Base-by-base conservation (phyloP, 2,113 vertebrate genomes). In the Psephotus haematonotus region DNA sequence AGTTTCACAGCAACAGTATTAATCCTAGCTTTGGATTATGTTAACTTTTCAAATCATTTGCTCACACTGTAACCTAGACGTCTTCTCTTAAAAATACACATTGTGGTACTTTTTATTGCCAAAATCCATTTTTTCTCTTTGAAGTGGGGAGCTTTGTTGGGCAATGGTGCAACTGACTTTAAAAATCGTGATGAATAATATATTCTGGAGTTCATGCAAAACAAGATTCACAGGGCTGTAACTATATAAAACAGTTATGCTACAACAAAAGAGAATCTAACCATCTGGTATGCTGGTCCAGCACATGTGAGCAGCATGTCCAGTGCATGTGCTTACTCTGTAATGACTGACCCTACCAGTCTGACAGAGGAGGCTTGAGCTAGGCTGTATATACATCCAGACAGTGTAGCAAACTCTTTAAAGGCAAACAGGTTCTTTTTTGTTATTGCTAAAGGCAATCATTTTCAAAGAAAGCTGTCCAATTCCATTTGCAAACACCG, bases 261-360 rank as follows among this genome's bases (percentile, higher is more conserved):
- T 69, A 53, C 62, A 59, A 43, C 12, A 52, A 28, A 35, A 80
- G 22, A 60, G 49, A 59, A 64, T 18, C 33, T 52, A 43, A 46
- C 9, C 5, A 52, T 43, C 49, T 63, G 59, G 17, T 57, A 28
- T 11, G 19, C 24, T 55, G 25, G 41, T 62, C 24, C 35, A 28
- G 37, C 46, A 50, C 20, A 13, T 33, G 15, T 52, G 9, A 28
- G 49, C 57, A 41, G 13, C 17, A 39, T 28, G n/a, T 47, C 29
- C 9, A 28, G 49, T 5, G 5, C 2, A 0, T 41, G 43, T 33
- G 24, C 25, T 79, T 69, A 50, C 24, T n/a, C 17, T 31, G 33
- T 27, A 3, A 0, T 63, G 20, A 74, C 33, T 52, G 29, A 57
- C 11, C 15, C 20, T 69, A 64, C 37, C 22, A 35, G 33, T 33